phyloP scores from a whole-genome alignment of 2,797 vertebrate genomes.

The Lycodopsis pacificus region DNA sequence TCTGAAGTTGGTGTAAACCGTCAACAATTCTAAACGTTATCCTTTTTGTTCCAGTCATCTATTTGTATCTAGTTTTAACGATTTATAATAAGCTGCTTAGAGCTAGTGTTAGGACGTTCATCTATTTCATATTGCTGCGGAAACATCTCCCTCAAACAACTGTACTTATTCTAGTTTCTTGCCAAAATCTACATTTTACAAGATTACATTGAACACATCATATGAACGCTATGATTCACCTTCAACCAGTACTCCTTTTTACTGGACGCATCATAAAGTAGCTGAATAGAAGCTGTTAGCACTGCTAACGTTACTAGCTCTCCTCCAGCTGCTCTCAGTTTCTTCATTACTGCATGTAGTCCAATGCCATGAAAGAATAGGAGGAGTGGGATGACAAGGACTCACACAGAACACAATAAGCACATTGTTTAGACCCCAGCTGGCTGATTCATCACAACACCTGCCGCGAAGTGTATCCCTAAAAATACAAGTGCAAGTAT shows the following conservation, averaged over 20 bases:
- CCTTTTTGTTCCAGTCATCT: not conserved
- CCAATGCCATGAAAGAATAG: not conserved
- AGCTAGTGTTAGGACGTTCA: not conserved
- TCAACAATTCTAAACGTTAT: not conserved
- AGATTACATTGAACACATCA: not conserved
- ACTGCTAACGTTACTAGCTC: not conserved
- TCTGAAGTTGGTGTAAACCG: not conserved
- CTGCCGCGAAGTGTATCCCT: conserved; percentile 21
- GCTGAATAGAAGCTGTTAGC: not conserved
- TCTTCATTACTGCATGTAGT: not conserved
- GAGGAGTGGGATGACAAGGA: conserved; percentile 1
- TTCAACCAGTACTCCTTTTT: not conserved
- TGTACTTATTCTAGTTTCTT: not conserved
- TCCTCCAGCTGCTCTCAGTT: not conserved
- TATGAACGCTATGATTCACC: not conserved
- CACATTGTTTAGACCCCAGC: conserved; percentile 30
- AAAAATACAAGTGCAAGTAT: conserved; percentile 24
- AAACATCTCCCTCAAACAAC: not conserved
- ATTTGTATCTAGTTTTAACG: not conserved
- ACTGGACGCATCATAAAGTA: not conserved
- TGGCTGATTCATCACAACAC: conserved; percentile 31
- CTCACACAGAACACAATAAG: conserved; percentile 11
- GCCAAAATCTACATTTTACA: no score
- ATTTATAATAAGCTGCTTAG: not conserved
- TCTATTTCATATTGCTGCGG: not conserved